Percentiles rank a stretch among this genome's conserved stretches.
Conservation (phyloP, 2,888 invertebrate genomes). For the Gari tellinella region DNA sequence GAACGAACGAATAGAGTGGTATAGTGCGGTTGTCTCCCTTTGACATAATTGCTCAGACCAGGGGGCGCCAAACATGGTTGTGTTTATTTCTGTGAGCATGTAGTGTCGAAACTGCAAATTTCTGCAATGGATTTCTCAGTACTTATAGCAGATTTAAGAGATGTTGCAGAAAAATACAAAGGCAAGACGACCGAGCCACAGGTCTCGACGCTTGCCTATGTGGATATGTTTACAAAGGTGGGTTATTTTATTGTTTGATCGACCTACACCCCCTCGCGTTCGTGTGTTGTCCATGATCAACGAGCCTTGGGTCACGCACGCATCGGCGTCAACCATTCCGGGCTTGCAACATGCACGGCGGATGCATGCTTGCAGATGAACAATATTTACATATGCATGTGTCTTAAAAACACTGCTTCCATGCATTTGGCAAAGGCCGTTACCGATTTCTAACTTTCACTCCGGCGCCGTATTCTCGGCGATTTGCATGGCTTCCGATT, state of each 20-base stretch:
- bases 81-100: constrained; percentile 72
- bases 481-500: too few relatives aligned
- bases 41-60: constrained; percentile 4
- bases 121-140: constrained; percentile 74
- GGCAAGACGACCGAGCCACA: constrained; percentile 64
- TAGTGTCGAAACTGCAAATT: constrained; percentile 38
- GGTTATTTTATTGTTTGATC: constrained; percentile 35
- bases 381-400: too few relatives aligned
- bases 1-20: constrained; percentile 23
- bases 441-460: too few relatives aligned
- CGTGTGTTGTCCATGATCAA: constrained; percentile 53
- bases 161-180: constrained; percentile 71
- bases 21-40: constrained; percentile 37
- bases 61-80: constrained; percentile 49
- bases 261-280: constrained; percentile 50
- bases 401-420: too few relatives aligned
- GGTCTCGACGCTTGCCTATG: constrained; percentile 66
- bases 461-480: too few relatives aligned
- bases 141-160: constrained; percentile 71
- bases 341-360: too few relatives aligned
- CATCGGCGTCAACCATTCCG: constrained; percentile 3
- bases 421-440: too few relatives aligned
- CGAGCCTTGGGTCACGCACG: constrained; percentile 68
- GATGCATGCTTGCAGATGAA: too few relatives aligned
- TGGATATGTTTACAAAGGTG: constrained; percentile 72